Conservation (phyloP, 1,140 invertebrate species). For the Drosophila mojavensis region DNA sequence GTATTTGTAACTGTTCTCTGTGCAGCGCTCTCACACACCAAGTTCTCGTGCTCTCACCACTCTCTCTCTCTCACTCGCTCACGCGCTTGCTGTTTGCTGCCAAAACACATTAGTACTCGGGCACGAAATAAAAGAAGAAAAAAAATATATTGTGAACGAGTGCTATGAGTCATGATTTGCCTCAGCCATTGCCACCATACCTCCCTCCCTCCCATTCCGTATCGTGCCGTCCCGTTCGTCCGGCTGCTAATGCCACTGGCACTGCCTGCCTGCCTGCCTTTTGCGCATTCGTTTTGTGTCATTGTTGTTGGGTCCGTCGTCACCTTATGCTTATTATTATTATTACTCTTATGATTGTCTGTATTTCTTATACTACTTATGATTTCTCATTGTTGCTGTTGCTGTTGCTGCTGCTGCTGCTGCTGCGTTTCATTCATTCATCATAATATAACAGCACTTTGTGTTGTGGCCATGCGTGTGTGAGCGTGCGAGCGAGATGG, state of each 20-base stretch:
- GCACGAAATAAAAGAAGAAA: slow-evolving; percentile 73
- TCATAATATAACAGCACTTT: slow-evolving; percentile 70
- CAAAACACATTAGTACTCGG: slow-evolving; percentile 79
- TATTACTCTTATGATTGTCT: slow-evolving; percentile 73
- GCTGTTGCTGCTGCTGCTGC: slow-evolving; percentile 57
- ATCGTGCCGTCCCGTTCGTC: neutral
- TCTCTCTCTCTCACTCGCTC: slow-evolving; percentile 14
- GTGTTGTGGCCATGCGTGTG: slow-evolving; percentile 29
- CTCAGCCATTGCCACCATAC: slow-evolving; percentile 8
- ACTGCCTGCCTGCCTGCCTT: slow-evolving; percentile 48
- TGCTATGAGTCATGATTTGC: slow-evolving; percentile 76
- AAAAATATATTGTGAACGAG: slow-evolving; percentile 55
- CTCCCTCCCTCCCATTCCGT: no score
- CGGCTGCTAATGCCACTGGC: slow-evolving; percentile 15
- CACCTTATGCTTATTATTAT: slow-evolving; percentile 82
- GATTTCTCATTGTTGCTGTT: slow-evolving; percentile 70
- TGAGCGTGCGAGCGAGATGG: neutral
- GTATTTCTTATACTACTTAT: slow-evolving; percentile 62
- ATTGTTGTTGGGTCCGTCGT: slow-evolving; percentile 58
- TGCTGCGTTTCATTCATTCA: slow-evolving; percentile 77
- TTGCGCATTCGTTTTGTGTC: slow-evolving; percentile 73
- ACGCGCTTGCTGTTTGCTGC: slow-evolving; percentile 42
- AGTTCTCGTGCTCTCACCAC: slow-evolving; percentile 20
- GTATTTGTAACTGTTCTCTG: slow-evolving; percentile 65
- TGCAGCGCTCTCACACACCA: slow-evolving; percentile 24